Evolutionary conservation across 2,797 vertebrate genomes (phyloP).

Genomic region (Fundulus diaphanus): DNA sequence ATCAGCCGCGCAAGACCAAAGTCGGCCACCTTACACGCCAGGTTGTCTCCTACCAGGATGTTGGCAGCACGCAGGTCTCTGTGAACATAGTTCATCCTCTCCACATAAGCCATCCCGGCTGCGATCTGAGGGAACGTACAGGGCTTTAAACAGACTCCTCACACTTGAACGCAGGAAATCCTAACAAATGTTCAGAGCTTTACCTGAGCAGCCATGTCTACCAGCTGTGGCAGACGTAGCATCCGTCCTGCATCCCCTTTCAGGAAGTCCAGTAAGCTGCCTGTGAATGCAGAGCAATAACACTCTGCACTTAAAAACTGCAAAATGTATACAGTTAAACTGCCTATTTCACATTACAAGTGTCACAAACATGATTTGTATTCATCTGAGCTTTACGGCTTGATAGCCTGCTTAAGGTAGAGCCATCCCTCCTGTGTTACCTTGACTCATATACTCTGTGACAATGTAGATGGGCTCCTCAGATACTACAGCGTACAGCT

Average conservation of each 20-base stretch:
- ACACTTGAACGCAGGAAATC: background rate
- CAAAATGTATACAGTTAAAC: background rate
- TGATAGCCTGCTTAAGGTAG: background rate
- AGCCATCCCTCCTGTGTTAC: constrained; percentile 63
- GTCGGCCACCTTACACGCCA: constrained; percentile 96
- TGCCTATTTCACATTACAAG: background rate
- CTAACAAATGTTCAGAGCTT: background rate
- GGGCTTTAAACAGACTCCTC: background rate
- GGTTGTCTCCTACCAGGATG: constrained; percentile 94
- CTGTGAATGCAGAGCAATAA: constrained; percentile 64
- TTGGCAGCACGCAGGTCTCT: constrained; percentile 95
- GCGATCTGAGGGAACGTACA: constrained; percentile 83
- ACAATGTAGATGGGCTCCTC: constrained; percentile 98
- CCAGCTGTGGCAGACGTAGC: constrained; percentile 93
- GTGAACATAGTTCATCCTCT: constrained; percentile 98
- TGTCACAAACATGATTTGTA: background rate
- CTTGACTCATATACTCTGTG: constrained; percentile 97
- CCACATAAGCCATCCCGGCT: constrained; percentile 96
- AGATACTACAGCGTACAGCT: constrained; percentile 94
- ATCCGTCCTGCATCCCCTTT: constrained; percentile 95
- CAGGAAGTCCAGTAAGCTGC: constrained; percentile 94
- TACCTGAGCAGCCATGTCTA: constrained; percentile 98
- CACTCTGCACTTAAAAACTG: background rate
- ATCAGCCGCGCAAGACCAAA: constrained; percentile 95
- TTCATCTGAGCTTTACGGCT: background rate